These are phyloP conservation scores for Nothobranchius furzeri DNA, from an alignment of 2,113 vertebrate species.

Conservation along the genomic window DNA sequence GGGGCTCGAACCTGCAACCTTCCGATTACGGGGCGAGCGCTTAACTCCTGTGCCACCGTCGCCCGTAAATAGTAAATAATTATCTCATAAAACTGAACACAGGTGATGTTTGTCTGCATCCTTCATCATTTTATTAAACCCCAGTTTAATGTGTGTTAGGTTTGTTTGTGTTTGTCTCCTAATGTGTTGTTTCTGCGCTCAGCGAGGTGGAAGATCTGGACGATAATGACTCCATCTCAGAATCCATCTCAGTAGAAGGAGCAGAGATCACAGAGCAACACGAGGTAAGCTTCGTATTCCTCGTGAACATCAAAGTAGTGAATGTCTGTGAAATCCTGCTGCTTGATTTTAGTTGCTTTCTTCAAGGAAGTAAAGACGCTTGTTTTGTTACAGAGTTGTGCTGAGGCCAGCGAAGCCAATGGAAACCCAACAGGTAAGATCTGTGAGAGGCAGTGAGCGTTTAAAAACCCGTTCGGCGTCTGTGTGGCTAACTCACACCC, in stretches of 20 bases:
- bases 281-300: conserved; percentile 60
- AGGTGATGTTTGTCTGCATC: too few species aligned
- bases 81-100: too few species aligned
- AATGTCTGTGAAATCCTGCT: not conserved
- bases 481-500: conserved; percentile 2
- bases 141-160: too few species aligned
- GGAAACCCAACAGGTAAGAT: conserved; percentile 64
- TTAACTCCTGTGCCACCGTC: too few species aligned
- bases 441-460: not conserved
- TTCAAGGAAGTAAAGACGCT: conserved; percentile 48
- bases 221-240: conserved; percentile 64
- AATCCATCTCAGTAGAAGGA: conserved; percentile 43
- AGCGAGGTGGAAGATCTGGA: conserved; percentile 71
- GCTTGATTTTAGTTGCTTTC: not conserved
- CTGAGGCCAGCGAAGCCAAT: conserved; percentile 61
- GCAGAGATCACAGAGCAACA: conserved; percentile 61
- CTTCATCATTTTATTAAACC: too few species aligned
- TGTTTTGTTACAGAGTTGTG: conserved; percentile 23
- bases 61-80: too few species aligned
- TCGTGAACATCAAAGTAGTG: not conserved
- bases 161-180: conserved; percentile 3
- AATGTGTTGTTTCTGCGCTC: conserved; percentile 16
- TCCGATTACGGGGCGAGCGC: too few species aligned
- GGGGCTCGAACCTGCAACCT: too few species aligned
- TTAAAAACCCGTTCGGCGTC: not conserved